Evolutionary conservation across 2,113 vertebrate species (phyloP).

Genomic region (Syngnathus typhle): DNA sequence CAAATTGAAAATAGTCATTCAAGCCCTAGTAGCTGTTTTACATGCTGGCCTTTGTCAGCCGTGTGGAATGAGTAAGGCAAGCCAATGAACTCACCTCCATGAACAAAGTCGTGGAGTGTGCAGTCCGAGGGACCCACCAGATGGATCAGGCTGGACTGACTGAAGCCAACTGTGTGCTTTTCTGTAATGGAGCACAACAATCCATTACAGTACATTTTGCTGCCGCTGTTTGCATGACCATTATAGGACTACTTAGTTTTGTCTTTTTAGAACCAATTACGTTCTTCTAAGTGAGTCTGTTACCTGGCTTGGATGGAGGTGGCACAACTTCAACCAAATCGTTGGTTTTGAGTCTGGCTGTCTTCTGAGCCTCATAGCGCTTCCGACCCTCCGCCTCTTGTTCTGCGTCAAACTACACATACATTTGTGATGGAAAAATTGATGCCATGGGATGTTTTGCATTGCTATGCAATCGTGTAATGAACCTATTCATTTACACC

Average conservation of each 20-base stretch:
- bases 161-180: slow-evolving; percentile 81
- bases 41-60: neutral
- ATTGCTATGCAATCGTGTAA: neutral
- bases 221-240: neutral
- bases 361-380: slow-evolving; percentile 88
- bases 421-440: neutral
- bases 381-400: slow-evolving; percentile 83
- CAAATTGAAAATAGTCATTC: neutral
- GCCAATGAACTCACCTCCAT: slow-evolving; percentile 78
- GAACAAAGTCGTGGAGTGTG: slow-evolving; percentile 83
- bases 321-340: slow-evolving; percentile 71
- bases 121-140: slow-evolving; percentile 91
- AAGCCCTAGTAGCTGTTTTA: neutral
- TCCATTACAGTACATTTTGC: neutral
- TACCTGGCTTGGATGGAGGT: slow-evolving; percentile 77
- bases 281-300: neutral
- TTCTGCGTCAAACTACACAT: slow-evolving; percentile 74
- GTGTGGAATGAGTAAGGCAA: neutral
- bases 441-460: neutral
- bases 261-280: neutral
- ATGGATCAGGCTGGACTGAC: slow-evolving; percentile 95
- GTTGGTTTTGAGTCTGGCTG: slow-evolving; percentile 81
- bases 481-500: neutral
- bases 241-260: slow-evolving; percentile 4
- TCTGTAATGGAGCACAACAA: slow-evolving; percentile 67